Conservation (phyloP, 2,797 vertebrate genomes). For the Caiman crocodilus region DNA sequence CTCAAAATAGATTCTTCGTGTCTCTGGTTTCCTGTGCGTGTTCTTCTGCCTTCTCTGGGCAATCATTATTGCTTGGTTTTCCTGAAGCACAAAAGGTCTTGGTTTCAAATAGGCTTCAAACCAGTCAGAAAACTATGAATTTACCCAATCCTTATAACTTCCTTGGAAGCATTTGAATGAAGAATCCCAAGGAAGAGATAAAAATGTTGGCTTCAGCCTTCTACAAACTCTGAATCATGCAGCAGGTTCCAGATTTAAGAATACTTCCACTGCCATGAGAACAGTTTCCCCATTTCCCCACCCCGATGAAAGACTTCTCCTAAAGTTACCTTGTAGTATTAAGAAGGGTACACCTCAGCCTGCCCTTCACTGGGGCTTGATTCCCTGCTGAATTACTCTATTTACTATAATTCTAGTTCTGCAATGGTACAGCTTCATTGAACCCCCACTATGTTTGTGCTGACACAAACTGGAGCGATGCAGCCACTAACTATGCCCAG, state of each 20-base stretch:
- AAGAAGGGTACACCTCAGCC: constrained; percentile 3
- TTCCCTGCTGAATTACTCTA: constrained; percentile 27
- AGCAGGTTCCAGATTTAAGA: neutral
- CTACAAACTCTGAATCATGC: neutral
- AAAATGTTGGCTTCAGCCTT: constrained; percentile 8
- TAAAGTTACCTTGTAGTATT: neutral
- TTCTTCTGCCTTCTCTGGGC: neutral
- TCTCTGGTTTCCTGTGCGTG: neutral
- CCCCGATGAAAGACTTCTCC: constrained; percentile 14
- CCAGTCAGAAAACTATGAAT: neutral
- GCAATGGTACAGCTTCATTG: constrained; percentile 38
- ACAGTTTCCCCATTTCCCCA: neutral
- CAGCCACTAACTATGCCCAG: neutral
- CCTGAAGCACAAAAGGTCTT: neutral
- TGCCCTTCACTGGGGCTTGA: constrained; percentile 44
- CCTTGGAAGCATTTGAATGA: constrained; percentile 11
- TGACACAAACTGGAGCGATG: constrained; percentile 46
- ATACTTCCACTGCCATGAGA: neutral
- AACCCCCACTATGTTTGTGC: neutral
- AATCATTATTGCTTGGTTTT: neutral
- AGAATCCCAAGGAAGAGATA: constrained; percentile 25
- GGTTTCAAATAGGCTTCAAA: neutral
- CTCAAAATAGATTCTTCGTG: neutral
- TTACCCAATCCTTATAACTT: neutral
- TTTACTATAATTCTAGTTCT: constrained; percentile 43